A percentile compares a stretch with the other conserved stretches of the same genome.
Evolutionary conservation across 2,888 invertebrate species (phyloP).

Genomic region (Lasioglossum vierecki): DNA sequence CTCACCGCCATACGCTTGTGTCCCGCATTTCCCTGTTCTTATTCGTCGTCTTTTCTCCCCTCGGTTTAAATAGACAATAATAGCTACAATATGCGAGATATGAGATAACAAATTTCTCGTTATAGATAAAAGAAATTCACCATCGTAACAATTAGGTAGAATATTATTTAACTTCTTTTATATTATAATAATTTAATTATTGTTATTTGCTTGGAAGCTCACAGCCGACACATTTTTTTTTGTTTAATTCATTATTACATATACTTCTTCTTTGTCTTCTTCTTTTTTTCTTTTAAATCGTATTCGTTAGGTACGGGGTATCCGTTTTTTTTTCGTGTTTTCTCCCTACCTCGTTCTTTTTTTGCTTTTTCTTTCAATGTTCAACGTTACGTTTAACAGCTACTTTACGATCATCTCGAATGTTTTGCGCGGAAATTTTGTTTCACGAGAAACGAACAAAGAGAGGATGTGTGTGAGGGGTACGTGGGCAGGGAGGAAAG

Average conservation of each 20-base stretch:
- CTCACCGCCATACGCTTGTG: background rate
- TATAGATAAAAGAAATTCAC: constrained; percentile 80
- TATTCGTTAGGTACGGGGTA: constrained; percentile 77
- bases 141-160: constrained; percentile 81
- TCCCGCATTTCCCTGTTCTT: background rate
- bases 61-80: constrained; percentile 76
- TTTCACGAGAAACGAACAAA: constrained; percentile 42
- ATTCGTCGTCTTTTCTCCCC: constrained; percentile 41
- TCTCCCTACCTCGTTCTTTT: constrained; percentile 33
- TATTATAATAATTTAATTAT: constrained; percentile 84
- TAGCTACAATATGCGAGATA: constrained; percentile 80
- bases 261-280: constrained; percentile 24
- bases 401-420: constrained; percentile 49
- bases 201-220: constrained; percentile 84
- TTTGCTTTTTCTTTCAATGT: constrained; percentile 49
- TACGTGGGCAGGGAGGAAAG: background rate
- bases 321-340: constrained; percentile 64
- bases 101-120: constrained; percentile 80
- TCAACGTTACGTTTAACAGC: constrained; percentile 45
- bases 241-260: constrained; percentile 71
- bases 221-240: constrained; percentile 83
- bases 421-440: constrained; percentile 57
- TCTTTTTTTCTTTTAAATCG: constrained; percentile 46
- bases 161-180: constrained; percentile 80
- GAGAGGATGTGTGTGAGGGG: background rate